Evolutionary conservation across 2,888 invertebrate genomes (phyloP).

Genomic region (Drosophila pseudotakahashii): DNA sequence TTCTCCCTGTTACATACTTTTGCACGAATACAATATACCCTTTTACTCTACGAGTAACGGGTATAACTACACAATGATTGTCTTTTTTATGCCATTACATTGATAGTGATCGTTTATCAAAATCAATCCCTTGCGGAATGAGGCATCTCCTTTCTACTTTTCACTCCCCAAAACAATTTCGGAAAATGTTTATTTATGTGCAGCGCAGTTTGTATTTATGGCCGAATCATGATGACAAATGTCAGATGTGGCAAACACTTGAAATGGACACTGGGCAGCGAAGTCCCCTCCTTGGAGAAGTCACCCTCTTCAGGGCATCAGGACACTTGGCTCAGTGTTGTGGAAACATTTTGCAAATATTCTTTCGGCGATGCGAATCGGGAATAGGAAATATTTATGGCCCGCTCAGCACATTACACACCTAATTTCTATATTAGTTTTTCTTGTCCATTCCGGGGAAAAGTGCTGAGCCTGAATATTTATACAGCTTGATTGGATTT

Average conservation of each 20-base stretch:
- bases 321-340: constrained; percentile 18
- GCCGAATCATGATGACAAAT: constrained; percentile 79
- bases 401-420: constrained; percentile 79
- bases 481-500: constrained; percentile 78
- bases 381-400: constrained; percentile 68
- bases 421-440: constrained; percentile 80
- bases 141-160: background rate
- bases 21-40: too few relatives aligned
- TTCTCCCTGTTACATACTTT: too few relatives aligned
- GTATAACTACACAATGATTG: background rate
- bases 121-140: background rate
- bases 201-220: constrained; percentile 76
- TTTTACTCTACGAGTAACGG: too few relatives aligned
- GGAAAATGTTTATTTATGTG: constrained; percentile 69
- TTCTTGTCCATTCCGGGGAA: constrained; percentile 29
- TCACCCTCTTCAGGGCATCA: constrained; percentile 41
- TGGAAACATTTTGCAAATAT: constrained; percentile 69
- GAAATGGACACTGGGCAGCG: constrained; percentile 59
- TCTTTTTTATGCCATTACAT: background rate
- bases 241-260: constrained; percentile 73
- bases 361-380: constrained; percentile 34
- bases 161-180: constrained; percentile 21
- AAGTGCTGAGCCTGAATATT: constrained; percentile 55
- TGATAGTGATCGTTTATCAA: constrained; percentile 10
- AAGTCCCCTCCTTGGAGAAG: constrained; percentile 3